Evolutionary conservation across 2,797 vertebrate genomes (phyloP).

Genomic region (Peromyscus nudipes): DNA sequence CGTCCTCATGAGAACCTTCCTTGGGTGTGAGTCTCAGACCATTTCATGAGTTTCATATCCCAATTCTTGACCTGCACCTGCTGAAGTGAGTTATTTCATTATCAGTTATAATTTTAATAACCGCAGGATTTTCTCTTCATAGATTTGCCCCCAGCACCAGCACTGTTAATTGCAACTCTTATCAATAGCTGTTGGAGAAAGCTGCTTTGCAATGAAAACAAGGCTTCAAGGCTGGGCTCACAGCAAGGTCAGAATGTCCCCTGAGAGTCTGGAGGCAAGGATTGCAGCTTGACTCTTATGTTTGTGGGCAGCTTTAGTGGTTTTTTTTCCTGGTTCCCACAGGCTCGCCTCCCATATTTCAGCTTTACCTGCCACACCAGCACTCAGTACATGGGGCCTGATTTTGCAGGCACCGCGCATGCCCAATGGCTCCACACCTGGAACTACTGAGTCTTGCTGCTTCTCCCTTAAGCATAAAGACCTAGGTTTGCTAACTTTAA

Average conservation of each 20-base stretch:
- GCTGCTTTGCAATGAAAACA: constrained; percentile 49
- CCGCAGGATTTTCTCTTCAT: constrained; percentile 40
- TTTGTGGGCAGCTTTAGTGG: background rate
- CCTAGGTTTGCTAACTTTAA: constrained; percentile 7
- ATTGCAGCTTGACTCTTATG: background rate
- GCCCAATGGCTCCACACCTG: background rate
- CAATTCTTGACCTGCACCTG: constrained; percentile 2
- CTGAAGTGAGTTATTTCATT: background rate
- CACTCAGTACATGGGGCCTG: background rate
- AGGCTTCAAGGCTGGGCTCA: constrained; percentile 17
- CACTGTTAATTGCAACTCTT: constrained; percentile 71
- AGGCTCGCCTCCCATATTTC: background rate
- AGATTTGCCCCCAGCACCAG: constrained; percentile 42
- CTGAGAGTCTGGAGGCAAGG: background rate
- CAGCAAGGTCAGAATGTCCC: constrained; percentile 54
- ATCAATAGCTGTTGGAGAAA: constrained; percentile 48
- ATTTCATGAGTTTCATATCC: background rate
- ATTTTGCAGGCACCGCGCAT: background rate
- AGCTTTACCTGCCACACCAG: background rate
- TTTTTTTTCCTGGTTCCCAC: background rate
- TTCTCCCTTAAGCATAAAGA: background rate
- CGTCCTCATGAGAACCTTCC: background rate
- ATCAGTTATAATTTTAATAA: constrained; percentile 67
- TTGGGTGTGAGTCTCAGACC: background rate
- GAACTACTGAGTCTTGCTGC: background rate